Percentiles rank a stretch among this genome's conserved stretches.
Evolutionary conservation across 2,888 invertebrate species (phyloP).

Genomic region (Sarcophaga subvicina): DNA sequence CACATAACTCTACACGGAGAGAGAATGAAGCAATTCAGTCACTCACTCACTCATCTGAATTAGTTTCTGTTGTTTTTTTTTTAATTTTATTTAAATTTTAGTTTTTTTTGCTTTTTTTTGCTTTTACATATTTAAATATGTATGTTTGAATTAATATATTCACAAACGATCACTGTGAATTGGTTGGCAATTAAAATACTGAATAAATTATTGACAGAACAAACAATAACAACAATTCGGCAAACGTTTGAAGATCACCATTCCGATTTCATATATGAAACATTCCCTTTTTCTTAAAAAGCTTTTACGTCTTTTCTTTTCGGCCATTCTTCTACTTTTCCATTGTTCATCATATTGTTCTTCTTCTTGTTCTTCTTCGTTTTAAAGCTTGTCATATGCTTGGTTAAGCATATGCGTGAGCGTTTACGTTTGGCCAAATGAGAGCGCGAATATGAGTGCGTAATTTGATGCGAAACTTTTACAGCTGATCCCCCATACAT

Average conservation of each 20-base stretch:
- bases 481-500: conserved; percentile 48
- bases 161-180: neutral
- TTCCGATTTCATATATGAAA: neutral
- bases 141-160: neutral
- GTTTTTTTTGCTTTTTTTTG: too few relatives aligned
- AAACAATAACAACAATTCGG: conserved; percentile 10
- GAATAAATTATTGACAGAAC: conserved; percentile 50
- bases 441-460: neutral
- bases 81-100: neutral
- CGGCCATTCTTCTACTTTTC: conserved; percentile 20
- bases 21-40: neutral
- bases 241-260: neutral
- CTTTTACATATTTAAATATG: neutral
- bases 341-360: neutral
- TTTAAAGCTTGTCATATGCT: neutral
- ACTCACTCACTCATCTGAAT: neutral
- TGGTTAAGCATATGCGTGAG: neutral
- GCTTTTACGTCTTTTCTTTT: neutral
- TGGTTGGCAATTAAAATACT: conserved; percentile 29
- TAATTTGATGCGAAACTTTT: conserved; percentile 52
- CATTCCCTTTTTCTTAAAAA: conserved; percentile 24
- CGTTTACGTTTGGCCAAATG: neutral
- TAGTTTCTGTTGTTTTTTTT: neutral
- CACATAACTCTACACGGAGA: neutral
- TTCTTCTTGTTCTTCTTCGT: conserved; percentile 24